phyloP scores from a whole-genome alignment of 1,140 invertebrate genomes.

The Caenorhabditis tropicalis region DNA sequence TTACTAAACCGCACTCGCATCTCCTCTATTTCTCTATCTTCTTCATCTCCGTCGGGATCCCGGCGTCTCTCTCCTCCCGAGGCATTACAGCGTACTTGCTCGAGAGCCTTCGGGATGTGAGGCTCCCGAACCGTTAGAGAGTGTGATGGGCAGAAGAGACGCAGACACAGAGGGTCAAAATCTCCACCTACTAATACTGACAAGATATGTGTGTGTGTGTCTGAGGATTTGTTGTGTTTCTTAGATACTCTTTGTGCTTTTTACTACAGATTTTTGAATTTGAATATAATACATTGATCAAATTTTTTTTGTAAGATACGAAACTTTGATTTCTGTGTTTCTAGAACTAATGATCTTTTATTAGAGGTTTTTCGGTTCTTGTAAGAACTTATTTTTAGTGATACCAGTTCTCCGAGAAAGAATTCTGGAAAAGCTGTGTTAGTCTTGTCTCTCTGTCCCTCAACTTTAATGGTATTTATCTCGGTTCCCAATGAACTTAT shows the following conservation, averaged over 20 bases:
- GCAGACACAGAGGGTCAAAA: constrained; percentile 24
- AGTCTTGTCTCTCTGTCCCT: too few relatives aligned
- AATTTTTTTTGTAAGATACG: too few relatives aligned
- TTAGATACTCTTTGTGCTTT: not conserved
- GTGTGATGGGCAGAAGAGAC: not conserved
- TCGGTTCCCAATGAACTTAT: too few relatives aligned
- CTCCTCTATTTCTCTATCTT: not conserved
- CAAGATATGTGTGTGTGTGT: not conserved
- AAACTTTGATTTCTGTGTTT: not conserved
- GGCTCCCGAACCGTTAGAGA: constrained; percentile 6
- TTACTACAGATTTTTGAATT: too few relatives aligned
- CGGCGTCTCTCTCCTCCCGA: not conserved
- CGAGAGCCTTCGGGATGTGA: constrained; percentile 21
- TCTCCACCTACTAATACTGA: not conserved
- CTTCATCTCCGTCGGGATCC: not conserved
- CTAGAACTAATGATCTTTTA: too few relatives aligned
- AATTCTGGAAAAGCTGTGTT: too few relatives aligned
- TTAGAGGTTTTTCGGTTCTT: too few relatives aligned
- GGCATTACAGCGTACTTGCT: constrained; percentile 19
- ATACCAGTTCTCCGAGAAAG: not conserved
- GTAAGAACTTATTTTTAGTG: not conserved
- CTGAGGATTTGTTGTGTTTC: not conserved
- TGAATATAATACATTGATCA: too few relatives aligned
- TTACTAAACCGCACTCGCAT: constrained; percentile 11
- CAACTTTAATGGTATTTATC: too few relatives aligned